Base-by-base conservation (phyloP, 2,888 invertebrate genomes). In the Xiphydria camelus region DNA sequence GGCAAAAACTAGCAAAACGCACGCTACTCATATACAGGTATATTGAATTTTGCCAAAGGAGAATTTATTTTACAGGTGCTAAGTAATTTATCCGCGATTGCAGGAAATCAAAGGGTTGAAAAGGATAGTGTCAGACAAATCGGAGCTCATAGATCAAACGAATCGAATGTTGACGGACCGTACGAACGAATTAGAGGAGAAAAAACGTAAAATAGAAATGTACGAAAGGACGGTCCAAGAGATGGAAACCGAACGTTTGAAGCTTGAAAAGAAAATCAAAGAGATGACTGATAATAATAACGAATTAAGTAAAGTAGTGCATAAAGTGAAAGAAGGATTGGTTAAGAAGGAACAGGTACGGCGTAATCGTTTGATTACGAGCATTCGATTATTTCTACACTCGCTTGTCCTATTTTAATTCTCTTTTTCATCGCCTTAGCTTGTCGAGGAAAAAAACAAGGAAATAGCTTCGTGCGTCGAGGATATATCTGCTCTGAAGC, bases 41-140 rank as follows among this genome's bases (percentile, higher is more conserved):
- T 6, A 26, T 1, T 4, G 2, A 26, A 26, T 10, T 3, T 4
- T 3, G 7, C 14, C 3, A n/a, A 0, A n/a, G n/a, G n/a, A n/a
- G n/a, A 4, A 10, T 2, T 2, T 1, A 26, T 4, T 10, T 4
- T 6, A 10, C 2, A 2, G n/a, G 2, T 14, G 21, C 4, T 18
- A 37, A 37, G 15, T 22, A 3, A 20, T 4, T n/a, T 15, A 9
- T 26, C 5, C 12, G 7, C 6, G 3, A 4, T 22, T 44, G 4
- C 40, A 70, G 68, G 73, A 73, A 49, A 69, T 66, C 25, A 57
- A 55, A 19, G 61, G 56, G 9, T 45, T 73, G 41, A 66, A 64
- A 43, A 73, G 66, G 49, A 66, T 70, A 44, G 60, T 71, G 2
- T 15, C 47, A 1, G 69, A 70, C 12, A 72, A 70, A 40, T 57